A percentile compares a stretch with the other conserved stretches of the same genome.
Evolutionary conservation across 2,113 vertebrate species (phyloP).

Genomic region (Plectropomus leopardus): DNA sequence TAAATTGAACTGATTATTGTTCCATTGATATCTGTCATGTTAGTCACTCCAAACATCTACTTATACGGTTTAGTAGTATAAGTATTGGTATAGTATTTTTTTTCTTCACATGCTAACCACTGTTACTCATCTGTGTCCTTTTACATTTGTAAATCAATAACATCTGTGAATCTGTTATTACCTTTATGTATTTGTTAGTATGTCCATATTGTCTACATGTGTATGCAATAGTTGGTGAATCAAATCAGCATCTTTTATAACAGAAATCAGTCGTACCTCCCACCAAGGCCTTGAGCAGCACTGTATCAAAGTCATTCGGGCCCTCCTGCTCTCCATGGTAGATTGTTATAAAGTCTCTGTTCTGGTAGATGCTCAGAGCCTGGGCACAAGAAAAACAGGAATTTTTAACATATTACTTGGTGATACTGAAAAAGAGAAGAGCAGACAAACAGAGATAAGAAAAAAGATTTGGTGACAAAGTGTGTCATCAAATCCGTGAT

Average conservation of each 20-base stretch:
- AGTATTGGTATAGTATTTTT: too few species aligned
- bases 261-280: constrained; percentile 79
- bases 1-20: too few species aligned
- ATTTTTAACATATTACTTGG: background rate
- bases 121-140: too few species aligned
- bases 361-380: constrained; percentile 88
- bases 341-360: constrained; percentile 87
- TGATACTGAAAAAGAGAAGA: background rate
- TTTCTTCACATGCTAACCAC: too few species aligned
- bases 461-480: background rate
- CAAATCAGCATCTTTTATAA: background rate
- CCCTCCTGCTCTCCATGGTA: constrained; percentile 88
- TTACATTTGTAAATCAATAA: too few species aligned
- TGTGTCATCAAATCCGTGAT: background rate
- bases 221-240: too few species aligned
- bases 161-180: too few species aligned
- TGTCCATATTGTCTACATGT: too few species aligned
- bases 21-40: too few species aligned
- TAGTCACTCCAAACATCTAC: too few species aligned
- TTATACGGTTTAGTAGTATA: too few species aligned
- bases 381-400: constrained; percentile 47
- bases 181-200: too few species aligned
- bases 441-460: background rate
- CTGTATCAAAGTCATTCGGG: constrained; percentile 90
- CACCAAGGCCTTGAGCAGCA: constrained; percentile 89